A percentile compares a stretch with the other conserved stretches of the same genome.
phyloP scores from a whole-genome alignment of 2,797 vertebrate species.

The Tauraco hartlaubi region DNA sequence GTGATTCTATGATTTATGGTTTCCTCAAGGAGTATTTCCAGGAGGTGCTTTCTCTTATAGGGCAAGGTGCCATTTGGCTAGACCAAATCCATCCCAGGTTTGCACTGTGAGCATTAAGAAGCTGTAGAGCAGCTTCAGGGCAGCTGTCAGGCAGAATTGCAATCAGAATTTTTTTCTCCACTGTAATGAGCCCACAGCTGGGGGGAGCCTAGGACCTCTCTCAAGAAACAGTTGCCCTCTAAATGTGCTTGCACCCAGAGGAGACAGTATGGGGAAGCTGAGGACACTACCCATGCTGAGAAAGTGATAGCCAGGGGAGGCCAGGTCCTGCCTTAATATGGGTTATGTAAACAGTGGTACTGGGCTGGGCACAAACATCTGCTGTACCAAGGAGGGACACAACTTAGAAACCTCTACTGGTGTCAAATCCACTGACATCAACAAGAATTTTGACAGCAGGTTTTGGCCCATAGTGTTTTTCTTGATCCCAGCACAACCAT shows the following conservation, averaged over 20 bases:
- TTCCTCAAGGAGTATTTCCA: background rate
- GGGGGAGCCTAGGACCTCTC: background rate
- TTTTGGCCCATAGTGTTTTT: background rate
- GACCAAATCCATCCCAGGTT: background rate
- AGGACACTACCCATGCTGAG: background rate
- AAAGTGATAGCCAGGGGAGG: background rate
- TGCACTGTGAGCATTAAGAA: background rate
- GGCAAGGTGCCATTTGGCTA: background rate
- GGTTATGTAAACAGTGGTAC: background rate
- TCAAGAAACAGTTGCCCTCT: background rate
- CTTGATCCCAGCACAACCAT: accelerated
- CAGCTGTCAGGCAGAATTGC: background rate
- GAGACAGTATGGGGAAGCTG: background rate
- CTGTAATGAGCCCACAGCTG: background rate
- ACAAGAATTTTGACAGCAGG: background rate
- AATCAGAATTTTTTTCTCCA: background rate
- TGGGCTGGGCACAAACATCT: background rate
- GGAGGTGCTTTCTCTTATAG: background rate
- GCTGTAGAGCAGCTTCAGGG: background rate
- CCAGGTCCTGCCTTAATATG: background rate
- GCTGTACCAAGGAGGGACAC: background rate
- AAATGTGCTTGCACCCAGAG: background rate
- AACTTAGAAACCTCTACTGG: background rate
- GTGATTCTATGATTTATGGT: background rate
- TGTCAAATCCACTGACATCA: background rate